Conservation (phyloP, 2,888 invertebrate species). For the Andrena minutula region DNA sequence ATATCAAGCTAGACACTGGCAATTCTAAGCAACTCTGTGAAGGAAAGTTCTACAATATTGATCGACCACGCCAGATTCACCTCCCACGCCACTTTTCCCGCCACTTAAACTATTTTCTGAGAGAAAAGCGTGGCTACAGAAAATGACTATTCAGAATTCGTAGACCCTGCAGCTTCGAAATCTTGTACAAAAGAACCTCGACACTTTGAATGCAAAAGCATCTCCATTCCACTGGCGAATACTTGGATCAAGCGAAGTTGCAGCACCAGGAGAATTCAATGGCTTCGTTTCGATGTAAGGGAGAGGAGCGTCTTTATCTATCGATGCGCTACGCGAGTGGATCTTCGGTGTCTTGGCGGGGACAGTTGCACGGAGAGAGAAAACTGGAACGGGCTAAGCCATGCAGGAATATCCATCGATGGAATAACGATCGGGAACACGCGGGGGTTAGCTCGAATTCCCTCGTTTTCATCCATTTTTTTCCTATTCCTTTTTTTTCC, state of each 20-base stretch:
- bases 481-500: neutral
- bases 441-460: neutral
- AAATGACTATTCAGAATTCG: neutral
- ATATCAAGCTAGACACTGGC: neutral
- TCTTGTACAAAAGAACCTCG: neutral
- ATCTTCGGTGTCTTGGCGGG: neutral
- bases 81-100: neutral
- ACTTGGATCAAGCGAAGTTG: neutral
- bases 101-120: neutral
- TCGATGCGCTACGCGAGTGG: neutral
- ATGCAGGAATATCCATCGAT: constrained; percentile 12
- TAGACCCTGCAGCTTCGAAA: neutral
- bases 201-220: neutral
- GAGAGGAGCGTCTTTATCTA: constrained; percentile 1
- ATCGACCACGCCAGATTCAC: neutral
- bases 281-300: neutral
- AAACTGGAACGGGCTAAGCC: neutral
- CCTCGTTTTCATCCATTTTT: neutral
- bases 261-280: neutral
- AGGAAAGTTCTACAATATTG: neutral
- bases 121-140: neutral
- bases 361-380: neutral
- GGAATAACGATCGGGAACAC: neutral
- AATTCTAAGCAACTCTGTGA: neutral
- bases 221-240: neutral